Evolutionary conservation across 1,140 invertebrate genomes (phyloP), one percentile per base, ranked within the genome.

Genomic region (Eumaeus atala): DNA sequence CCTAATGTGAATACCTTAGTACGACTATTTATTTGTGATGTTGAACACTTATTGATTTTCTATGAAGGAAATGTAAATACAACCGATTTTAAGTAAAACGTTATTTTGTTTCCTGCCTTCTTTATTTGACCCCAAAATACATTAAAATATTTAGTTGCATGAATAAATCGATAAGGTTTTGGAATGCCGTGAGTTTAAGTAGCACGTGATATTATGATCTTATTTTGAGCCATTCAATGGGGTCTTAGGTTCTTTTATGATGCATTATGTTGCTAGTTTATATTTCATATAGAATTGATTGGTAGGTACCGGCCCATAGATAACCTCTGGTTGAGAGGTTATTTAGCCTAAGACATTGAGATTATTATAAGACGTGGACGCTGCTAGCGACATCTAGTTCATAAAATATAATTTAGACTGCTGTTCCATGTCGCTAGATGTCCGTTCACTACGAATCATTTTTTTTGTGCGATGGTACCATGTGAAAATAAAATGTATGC

Each of bases 21-120:
- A 82, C 74, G 80, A 84, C 83, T 84, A 86, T 84, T 86, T 86
- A 86, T 86, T 86, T 86, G 83, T 84, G 79, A 86, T 86, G 79
- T 85, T 83, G 74, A 86, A 83, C 76, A 84, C 77, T 56, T 79
- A 80, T 78, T 86, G 77, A 86, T 86, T 86, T 86, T 86, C 80
- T 86, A 86, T 81, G 79, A 81, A 84, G 79, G 77, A 83, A 83
- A 81, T 86, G 83, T 86, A 86, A 86, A 86, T 86, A 86, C 83
- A 86, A 86, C 83, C 80, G 81, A 86, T 86, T 85, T 84, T 80
- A 84, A 86, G 83, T 86, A 86, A 86, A 85, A 83, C 72, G 77
- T 80, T 84, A 81, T 83, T 86, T 86, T 84, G 80, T 84, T 84
- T 86, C 60, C 74, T 61, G 70, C 71, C 74, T 77, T 81, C 78